Evolutionary conservation across 2,888 invertebrate species (phyloP), one percentile per base, ranked within the genome.

Genomic region (Brassicogethes aeneus): DNA sequence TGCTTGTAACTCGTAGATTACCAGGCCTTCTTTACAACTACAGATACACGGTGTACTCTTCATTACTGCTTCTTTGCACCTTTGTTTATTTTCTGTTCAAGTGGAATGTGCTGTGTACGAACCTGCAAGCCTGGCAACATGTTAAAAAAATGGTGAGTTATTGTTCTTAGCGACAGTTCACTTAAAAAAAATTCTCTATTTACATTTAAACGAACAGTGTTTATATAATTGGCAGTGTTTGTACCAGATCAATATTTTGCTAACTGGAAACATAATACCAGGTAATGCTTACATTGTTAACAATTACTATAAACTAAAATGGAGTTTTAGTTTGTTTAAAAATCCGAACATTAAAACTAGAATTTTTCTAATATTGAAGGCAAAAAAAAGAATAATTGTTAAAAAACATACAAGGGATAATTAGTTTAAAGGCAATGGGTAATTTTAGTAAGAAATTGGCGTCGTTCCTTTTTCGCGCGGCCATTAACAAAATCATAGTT

Each of bases 91-190:
- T 72, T 39, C 62, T 75, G 23, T 66, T 74, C 44, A 71, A 73
- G 59, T 76, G 76, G 75, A 75, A 73, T 43, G 61, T 77, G 36
- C 62, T 77, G 54, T 79, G 79, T 58, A 70, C 73, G 16, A 75
- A 75, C 59, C 62, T 74, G 36, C 73, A 75, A 54, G 71, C 76
- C n/a, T 72, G 72, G 64, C 65, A 70, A 39, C 73, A 76, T 56
- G 70, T 77, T 42, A 70, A 73, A 46, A 68, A 65, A 56, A 66
- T 77, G 68, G 79, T 78, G 66, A 75, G 74, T 44, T 23, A 23
- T 23, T 23, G 23, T 5, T 23, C 10, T 23, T 23, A 10, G 23
- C 23, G 23, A 7, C 5, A 23, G 23, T 10, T 23, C 23, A 23
- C 23, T 23, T 23, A 10, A 23, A 23, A 23, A 10, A 7, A 10